Evolutionary conservation across 2,113 vertebrate species (phyloP).

Genomic region (Scatophagus argus): DNA sequence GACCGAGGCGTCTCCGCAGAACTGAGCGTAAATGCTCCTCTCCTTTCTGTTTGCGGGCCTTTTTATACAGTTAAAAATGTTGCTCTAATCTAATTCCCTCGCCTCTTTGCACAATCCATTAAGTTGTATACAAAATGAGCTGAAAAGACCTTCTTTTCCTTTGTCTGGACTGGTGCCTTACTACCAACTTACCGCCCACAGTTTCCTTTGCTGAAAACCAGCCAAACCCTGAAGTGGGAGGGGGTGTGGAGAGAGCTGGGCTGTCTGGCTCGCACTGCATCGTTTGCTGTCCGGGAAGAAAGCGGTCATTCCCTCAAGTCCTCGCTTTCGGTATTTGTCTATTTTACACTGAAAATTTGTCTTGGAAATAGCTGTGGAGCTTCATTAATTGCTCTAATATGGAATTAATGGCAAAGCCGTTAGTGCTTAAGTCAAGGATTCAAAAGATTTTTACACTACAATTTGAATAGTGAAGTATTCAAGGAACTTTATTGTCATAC

Average conservation of each 20-base stretch:
- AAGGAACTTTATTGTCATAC: too few relatives aligned
- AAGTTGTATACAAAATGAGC: background rate
- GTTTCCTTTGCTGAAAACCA: conserved; percentile 96
- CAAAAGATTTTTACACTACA: background rate
- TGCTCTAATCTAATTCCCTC: background rate
- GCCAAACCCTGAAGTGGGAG: conserved; percentile 95
- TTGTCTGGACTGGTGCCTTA: background rate
- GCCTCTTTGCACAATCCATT: background rate
- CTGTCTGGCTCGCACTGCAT: conserved; percentile 92
- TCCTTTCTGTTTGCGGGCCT: background rate
- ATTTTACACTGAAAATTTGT: background rate
- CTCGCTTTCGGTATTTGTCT: conserved; percentile 89
- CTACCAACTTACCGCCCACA: conserved; percentile 54
- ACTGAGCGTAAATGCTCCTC: conserved; percentile 86
- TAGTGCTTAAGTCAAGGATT: background rate
- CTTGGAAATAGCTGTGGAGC: background rate
- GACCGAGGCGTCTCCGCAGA: conserved; percentile 94
- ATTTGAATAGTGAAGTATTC: too few relatives aligned
- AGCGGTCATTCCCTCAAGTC: conserved; percentile 98
- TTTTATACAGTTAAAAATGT: conserved; percentile 6
- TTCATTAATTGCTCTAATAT: background rate
- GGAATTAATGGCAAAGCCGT: background rate
- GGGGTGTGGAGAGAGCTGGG: conserved; percentile 96
- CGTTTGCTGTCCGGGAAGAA: conserved; percentile 94
- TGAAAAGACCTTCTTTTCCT: too few relatives aligned